A percentile compares a stretch with the other conserved stretches of the same genome.
Evolutionary conservation across 1,140 invertebrate species (phyloP).

Genomic region (Melanaphis sacchari): DNA sequence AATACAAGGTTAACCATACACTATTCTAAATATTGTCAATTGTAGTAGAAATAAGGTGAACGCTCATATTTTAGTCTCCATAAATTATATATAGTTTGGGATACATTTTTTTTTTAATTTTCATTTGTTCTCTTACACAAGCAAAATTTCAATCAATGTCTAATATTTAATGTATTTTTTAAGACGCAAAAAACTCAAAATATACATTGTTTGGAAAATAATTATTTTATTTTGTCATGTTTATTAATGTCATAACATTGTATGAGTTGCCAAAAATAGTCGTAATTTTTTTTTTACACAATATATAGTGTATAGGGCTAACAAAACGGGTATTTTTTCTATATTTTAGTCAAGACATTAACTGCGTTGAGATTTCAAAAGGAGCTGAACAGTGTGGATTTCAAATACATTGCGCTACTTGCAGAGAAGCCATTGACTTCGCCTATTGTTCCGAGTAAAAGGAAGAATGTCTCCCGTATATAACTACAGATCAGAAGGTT

Average conservation of each 20-base stretch:
- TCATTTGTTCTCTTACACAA: background rate
- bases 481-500: background rate
- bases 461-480: background rate
- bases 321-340: background rate
- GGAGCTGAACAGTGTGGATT: background rate
- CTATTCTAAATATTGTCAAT: background rate
- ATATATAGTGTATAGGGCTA: background rate
- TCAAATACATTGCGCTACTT: background rate
- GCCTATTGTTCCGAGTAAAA: background rate
- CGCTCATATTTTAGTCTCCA: background rate
- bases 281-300: background rate
- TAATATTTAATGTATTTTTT: background rate
- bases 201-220: background rate
- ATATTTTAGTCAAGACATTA: background rate
- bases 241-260: background rate
- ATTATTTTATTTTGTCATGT: conserved; percentile 7
- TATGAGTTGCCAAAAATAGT: background rate
- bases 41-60: background rate
- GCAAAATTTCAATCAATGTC: background rate
- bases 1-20: background rate
- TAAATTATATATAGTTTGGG: background rate
- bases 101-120: background rate
- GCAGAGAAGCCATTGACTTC: background rate
- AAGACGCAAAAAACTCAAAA: background rate
- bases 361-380: background rate